Evolutionary conservation across 2,113 vertebrate genomes (phyloP).

Genomic region (Rafetus swinhoei): DNA sequence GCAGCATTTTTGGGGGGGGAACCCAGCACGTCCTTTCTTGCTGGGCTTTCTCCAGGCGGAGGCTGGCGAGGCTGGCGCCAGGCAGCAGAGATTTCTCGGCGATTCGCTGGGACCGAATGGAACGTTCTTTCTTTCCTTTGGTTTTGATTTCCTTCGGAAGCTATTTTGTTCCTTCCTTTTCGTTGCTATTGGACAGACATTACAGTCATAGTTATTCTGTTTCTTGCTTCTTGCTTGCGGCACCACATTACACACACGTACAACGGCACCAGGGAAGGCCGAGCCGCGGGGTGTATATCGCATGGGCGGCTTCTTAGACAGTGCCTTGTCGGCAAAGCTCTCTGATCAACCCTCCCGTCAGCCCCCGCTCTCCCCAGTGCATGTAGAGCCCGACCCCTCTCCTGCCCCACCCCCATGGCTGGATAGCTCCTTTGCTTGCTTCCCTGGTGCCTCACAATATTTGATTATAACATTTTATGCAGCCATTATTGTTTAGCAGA

Average conservation of each 20-base stretch:
- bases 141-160: conserved; percentile 73
- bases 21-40: background rate
- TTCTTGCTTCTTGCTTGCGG: conserved; percentile 84
- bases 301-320: background rate
- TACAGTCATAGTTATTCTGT: conserved; percentile 79
- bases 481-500: conserved; percentile 80
- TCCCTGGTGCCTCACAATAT: conserved; percentile 81
- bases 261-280: conserved; percentile 15
- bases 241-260: conserved; percentile 41
- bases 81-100: background rate
- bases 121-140: background rate
- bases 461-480: conserved; percentile 83
- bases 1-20: background rate
- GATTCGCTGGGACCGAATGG: background rate
- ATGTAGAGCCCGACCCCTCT: background rate
- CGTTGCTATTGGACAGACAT: conserved; percentile 82
- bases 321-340: background rate
- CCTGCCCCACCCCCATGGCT: background rate
- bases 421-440: background rate
- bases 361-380: background rate
- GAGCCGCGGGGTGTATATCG: background rate
- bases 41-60: background rate
- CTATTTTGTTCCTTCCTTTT: conserved; percentile 66
- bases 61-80: background rate
- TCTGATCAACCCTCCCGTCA: background rate